phyloP scores from a whole-genome alignment of 2,797 vertebrate genomes.

The Darevskia mixta region DNA sequence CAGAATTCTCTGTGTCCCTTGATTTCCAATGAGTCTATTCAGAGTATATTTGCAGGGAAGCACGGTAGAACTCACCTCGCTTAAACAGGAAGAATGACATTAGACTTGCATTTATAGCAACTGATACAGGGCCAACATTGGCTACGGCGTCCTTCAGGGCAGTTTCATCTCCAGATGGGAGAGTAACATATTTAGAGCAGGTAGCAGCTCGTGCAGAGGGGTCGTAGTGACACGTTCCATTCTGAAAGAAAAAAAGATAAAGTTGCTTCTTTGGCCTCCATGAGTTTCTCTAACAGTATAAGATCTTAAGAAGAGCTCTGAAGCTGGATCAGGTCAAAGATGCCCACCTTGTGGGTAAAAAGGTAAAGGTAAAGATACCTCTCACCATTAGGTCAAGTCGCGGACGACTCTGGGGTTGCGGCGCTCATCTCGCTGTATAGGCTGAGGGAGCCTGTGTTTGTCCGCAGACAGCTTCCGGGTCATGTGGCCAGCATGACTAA shows the following conservation, averaged over 20 bases:
- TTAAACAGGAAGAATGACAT: slow-evolving; percentile 82
- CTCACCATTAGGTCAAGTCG: no score
- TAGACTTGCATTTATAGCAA: slow-evolving; percentile 83
- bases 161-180: slow-evolving; percentile 74
- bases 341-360: background rate
- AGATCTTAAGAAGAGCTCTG: no score
- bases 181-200: slow-evolving; percentile 80
- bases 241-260: slow-evolving; percentile 66
- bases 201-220: slow-evolving; percentile 81
- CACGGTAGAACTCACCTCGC: slow-evolving; percentile 76
- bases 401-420: no score
- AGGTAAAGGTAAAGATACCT: no score
- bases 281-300: no score
- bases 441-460: no score
- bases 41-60: background rate
- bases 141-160: slow-evolving; percentile 82
- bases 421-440: no score
- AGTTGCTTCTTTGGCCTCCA: no score
- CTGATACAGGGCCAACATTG: slow-evolving; percentile 87
- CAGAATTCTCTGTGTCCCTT: no score
- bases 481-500: no score
- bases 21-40: no score
- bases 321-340: background rate
- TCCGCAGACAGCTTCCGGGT: no score
- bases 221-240: slow-evolving; percentile 81